Evolutionary conservation across 2,888 invertebrate species (phyloP), one percentile per base, ranked within the genome.

Genomic region (Drosophila sordidula): DNA sequence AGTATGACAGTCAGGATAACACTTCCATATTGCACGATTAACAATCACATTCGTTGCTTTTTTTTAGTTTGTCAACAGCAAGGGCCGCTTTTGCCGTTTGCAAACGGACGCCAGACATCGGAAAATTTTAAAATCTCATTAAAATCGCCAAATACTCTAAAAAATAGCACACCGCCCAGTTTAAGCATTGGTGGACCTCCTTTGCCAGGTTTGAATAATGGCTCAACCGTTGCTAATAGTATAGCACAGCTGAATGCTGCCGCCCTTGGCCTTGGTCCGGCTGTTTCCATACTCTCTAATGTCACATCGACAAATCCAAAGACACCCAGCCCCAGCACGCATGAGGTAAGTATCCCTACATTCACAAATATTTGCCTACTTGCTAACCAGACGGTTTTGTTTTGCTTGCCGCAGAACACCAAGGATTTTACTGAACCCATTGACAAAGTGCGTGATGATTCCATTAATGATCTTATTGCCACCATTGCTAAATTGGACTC

Each of bases 401-500:
- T 44, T 16, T 6, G 0, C 1, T 3, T 41, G 0, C 1, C 9
- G 11, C 16, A 91, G 91, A 91, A 90, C 62, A 93, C 94, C 88
- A 93, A 93, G 77, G 95, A 95, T 81, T 94, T 95, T 36, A 95
- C 95, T 68, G 94, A 94, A 76, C 94, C 93, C 78, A 93, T 97
- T 88, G 97, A 97, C 92, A 96, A 96, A 90, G 96, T 96, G 91
- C 96, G 96, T 91, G 96, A 96, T 90, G 96, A 96, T 90, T 96
- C 96, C 1, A 95, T 97, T 70, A 96, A 96, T 90, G 97, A 97
- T 93, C 93, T 97, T 76, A 96, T 97, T 95, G 96, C 96, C 64
- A 97, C 97, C 65, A 97, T 97, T 91, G 97, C 97, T 71, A 96
- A 97, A 93, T 93, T 97, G 86, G 97, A 97, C 93, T 96, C 96